Conservation (phyloP, 2,113 vertebrate species). For the Donacobius atricapilla region DNA sequence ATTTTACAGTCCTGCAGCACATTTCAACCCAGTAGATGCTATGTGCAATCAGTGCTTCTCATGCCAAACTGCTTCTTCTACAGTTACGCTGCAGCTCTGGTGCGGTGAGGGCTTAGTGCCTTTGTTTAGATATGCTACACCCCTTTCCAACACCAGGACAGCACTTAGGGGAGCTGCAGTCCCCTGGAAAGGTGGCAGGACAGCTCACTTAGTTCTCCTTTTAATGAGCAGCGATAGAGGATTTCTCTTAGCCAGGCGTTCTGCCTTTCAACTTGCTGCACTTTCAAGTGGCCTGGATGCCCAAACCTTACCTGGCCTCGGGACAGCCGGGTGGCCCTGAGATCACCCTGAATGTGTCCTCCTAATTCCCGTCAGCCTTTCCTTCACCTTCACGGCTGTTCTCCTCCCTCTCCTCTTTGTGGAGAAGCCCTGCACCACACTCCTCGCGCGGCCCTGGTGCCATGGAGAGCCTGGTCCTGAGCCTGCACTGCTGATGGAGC, state of each 20-base stretch:
- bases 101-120: background rate
- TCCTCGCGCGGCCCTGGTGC: too few relatives aligned
- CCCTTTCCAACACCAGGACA: background rate
- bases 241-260: background rate
- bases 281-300: background rate
- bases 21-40: background rate
- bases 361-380: background rate
- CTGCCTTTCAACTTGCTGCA: background rate
- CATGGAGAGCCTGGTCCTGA: background rate
- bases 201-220: background rate
- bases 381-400: background rate
- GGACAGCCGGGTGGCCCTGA: background rate
- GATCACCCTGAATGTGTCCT: background rate
- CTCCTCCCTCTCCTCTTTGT: background rate
- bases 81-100: background rate
- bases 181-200: background rate
- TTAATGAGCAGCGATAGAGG: background rate
- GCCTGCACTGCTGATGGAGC: background rate
- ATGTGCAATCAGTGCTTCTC: background rate
- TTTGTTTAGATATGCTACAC: background rate
- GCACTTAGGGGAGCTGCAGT: background rate
- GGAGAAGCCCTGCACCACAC: background rate
- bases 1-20: background rate
- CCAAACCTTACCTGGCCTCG: background rate
- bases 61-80: background rate